Base-by-base conservation (phyloP, 1,140 invertebrate species). In the Drosophila bifasciata region DNA sequence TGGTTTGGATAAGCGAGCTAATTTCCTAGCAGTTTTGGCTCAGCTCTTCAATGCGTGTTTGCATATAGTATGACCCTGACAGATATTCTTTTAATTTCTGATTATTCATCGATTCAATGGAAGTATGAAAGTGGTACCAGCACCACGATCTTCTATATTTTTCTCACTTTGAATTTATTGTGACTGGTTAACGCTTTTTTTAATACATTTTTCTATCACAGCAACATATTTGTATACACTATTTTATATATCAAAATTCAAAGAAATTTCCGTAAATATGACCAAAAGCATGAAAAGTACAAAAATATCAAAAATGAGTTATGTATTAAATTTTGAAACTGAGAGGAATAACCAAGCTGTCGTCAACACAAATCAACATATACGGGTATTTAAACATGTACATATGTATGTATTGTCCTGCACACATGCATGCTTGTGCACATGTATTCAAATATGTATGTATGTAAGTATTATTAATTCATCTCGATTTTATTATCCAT, bases 151-250 rank as follows among this genome's bases (percentile, higher is more conserved):
- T 16, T 28, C 7, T 59, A 21, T 60, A 36, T 25, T 23, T 73
- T 61, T 59, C 49, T 45, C 41, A 51, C 67, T 67, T 79, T 62
- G 43, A 67, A 73, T 85, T 85, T 85, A 72, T 86, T 86, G 68
- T 77, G 81, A 62, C 81, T 80, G 68, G 76, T 77, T 86, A 70
- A 76, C 80, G 61, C 79, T 85, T 85, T 85, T 23, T 63, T 76
- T 85, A 70, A 79, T 85, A 64, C 58, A 60, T 61, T 85, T 76
- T 80, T 85, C 81, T 85, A 85, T 85, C 81, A 85, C 77, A 85
- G 81, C 81, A 85, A 85, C 81, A 86, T 76, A 85, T 74, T 80
- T 85, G 77, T 85, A 85, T 86, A 86, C 61, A 80, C 68, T 85
- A 80, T 69, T 77, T 86, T 75, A 72, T 55, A 36, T 59, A 51